These are phyloP conservation scores for Tamandua tetradactyla DNA, from an alignment of 2,797 vertebrate species.

Conservation along the genomic window DNA sequence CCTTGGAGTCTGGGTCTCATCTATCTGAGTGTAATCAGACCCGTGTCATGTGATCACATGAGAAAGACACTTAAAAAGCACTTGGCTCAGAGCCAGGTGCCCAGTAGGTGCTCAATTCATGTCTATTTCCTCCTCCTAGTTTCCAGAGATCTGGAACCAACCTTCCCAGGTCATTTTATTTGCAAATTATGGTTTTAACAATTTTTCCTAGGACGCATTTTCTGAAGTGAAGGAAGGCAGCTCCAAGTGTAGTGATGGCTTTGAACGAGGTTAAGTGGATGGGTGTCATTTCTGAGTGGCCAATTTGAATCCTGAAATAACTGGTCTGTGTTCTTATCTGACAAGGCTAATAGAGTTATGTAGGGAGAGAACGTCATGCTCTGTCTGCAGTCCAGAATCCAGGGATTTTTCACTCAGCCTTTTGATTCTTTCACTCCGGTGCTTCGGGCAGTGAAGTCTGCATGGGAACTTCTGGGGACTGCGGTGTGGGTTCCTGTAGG, in stretches of 20 bases:
- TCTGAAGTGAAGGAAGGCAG: background rate
- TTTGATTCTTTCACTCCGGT: background rate
- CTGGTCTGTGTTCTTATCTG: background rate
- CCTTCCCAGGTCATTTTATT: background rate
- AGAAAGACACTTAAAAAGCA: background rate
- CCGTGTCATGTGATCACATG: background rate
- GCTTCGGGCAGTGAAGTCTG: background rate
- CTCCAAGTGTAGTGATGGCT: background rate
- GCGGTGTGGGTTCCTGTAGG: background rate
- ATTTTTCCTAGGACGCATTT: background rate
- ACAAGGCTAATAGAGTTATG: background rate
- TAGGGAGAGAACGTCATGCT: accelerated
- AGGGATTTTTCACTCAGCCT: background rate
- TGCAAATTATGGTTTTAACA: background rate
- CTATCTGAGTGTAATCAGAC: background rate
- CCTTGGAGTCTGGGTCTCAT: background rate
- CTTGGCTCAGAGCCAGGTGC: background rate
- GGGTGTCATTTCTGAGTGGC: background rate
- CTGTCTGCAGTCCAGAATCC: background rate
- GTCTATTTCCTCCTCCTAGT: accelerated
- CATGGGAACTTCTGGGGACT: background rate
- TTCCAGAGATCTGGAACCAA: background rate
- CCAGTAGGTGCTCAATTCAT: accelerated
- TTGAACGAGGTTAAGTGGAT: accelerated
- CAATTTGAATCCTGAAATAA: accelerated